These are phyloP conservation scores for Dissostichus mawsoni DNA, from an alignment of 2,113 vertebrate genomes.

Conservation along the genomic window DNA sequence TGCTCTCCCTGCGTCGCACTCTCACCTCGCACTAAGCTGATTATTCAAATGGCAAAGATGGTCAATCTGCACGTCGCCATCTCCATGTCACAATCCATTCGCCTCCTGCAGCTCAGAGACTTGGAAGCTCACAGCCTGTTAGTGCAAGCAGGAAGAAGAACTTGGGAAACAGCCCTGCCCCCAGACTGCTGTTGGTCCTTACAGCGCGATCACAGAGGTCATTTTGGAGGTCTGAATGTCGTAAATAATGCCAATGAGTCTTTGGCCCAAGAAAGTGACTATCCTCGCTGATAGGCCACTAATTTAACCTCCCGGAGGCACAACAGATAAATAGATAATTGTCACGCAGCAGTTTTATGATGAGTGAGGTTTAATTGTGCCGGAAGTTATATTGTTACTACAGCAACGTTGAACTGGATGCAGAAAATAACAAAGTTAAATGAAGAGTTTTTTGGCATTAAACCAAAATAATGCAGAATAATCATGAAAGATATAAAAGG, in stretches of 20 bases:
- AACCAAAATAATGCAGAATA: background rate
- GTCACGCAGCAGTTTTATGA: background rate
- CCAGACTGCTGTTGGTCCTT: constrained; percentile 13
- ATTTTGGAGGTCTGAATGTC: constrained; percentile 12
- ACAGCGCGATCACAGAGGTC: constrained; percentile 6
- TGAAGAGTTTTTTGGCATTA: background rate
- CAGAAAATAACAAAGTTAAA: background rate
- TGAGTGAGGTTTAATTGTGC: constrained; percentile 24
- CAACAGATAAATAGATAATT: constrained; percentile 23
- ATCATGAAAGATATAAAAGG: background rate
- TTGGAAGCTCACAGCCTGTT: constrained; percentile 27
- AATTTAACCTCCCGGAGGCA: constrained; percentile 5
- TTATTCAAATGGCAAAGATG: constrained; percentile 63
- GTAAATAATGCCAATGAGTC: constrained; percentile 15
- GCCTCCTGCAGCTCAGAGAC: constrained; percentile 41
- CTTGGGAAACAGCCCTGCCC: constrained; percentile 8
- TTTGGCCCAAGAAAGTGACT: background rate
- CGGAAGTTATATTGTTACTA: constrained; percentile 11
- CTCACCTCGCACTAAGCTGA: constrained; percentile 40
- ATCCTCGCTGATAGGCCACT: constrained; percentile 24
- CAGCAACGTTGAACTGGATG: background rate
- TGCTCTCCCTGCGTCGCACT: constrained; percentile 16
- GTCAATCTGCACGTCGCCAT: constrained; percentile 45
- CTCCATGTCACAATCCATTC: constrained; percentile 41
- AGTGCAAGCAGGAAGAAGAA: background rate